Base-by-base conservation (phyloP, 2,797 vertebrate genomes). In the Macropodus opercularis region DNA sequence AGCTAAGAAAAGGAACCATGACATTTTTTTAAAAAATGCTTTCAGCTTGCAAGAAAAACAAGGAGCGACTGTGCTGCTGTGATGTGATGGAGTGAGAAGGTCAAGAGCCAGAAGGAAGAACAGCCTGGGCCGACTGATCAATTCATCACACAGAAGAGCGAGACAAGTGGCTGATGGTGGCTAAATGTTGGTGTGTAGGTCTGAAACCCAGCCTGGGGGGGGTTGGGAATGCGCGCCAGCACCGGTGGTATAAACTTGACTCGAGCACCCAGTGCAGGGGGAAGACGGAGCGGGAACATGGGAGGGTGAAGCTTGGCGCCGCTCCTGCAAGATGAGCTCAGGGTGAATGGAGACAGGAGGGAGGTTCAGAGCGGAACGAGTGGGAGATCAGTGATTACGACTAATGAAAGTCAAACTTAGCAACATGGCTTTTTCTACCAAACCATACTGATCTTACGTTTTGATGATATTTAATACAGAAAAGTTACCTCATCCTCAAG, bases 61-160 rank as follows among this genome's bases (percentile, higher is more conserved):
- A 66, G 40, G 29, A 57, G 17, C 19, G 49, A 36, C 47, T 55
- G 21, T 41, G 54, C 31, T 13, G 17, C 39, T 50, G 32, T 50
- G 60, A 72, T n/a, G n/a, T n/a, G n/a, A 60, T 31, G 26, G 10
- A 72, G 51, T 39, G 57, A 63, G 78, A 70, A 71, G 68, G 77
- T 82, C 56, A 69, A 39, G 19, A 66, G 35, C 47, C 60, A 24
- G 44, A 14, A 43, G 21, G 36, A 47, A 35, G 46, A 76, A 27
- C 18, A 41, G 34, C 14, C 26, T 19, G 26, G n/a, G 36, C 61
- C 8, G 18, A 61, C 19, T 49, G 54, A 73, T 75, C 63, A 60
- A 42, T 69, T 64, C 67, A 69, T 44, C 18, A 15, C 32, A 27
- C 31, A 43, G 44, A 24, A 14, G 6, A 58, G 21, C 48, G 13